These are phyloP conservation scores for Syngnathus rostellatus DNA, from an alignment of 2,797 vertebrate genomes.

Conservation along the genomic window DNA sequence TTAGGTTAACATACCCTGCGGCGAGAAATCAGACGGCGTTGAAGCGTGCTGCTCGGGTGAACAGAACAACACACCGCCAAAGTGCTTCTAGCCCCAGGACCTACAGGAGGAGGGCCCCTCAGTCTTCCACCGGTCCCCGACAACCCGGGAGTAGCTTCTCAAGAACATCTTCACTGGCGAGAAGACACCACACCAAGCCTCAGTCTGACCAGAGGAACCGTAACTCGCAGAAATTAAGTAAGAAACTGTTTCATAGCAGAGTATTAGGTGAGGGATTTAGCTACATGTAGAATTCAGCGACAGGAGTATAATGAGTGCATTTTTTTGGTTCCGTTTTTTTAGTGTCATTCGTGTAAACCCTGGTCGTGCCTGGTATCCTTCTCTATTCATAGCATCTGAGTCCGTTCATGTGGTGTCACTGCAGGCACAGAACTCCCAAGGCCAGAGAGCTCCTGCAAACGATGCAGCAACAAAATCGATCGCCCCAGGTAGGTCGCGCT, in stretches of 20 bases:
- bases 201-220: conserved; percentile 78
- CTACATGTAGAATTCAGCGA: not conserved
- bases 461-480: conserved; percentile 75
- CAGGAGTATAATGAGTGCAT: not conserved
- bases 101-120: conserved; percentile 76
- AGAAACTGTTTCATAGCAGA: conserved; percentile 31
- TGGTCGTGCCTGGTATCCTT: conserved; percentile 72
- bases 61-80: conserved; percentile 57
- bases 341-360: conserved; percentile 63
- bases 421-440: conserved; percentile 78
- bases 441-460: conserved; percentile 72
- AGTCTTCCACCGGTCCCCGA: conserved; percentile 76
- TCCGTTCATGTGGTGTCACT: conserved; percentile 94
- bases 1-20: conserved; percentile 28
- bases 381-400: conserved; percentile 85
- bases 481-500: conserved; percentile 72
- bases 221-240: conserved; percentile 79
- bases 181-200: conserved; percentile 71
- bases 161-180: conserved; percentile 64
- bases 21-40: conserved; percentile 30
- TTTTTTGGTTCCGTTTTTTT: conserved; percentile 42
- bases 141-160: conserved; percentile 62
- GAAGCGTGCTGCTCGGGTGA: conserved; percentile 57
- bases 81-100: conserved; percentile 50
- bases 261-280: not conserved